A percentile compares a stretch with the other conserved stretches of the same genome.
These are phyloP conservation scores for Cephus nigrinus DNA, from an alignment of 2,888 invertebrate species.

Conservation along the genomic window DNA sequence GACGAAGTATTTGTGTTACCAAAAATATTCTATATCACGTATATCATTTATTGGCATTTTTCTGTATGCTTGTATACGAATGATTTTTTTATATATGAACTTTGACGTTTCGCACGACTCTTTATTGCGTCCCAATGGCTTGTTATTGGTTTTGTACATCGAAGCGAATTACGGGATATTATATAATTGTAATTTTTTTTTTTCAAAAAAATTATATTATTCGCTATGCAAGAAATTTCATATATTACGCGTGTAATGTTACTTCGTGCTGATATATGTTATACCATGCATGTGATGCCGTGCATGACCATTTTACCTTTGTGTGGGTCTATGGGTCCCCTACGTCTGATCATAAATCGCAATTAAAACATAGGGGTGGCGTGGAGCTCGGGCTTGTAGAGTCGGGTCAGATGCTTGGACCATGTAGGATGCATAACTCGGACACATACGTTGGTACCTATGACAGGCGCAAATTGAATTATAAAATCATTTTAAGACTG, in stretches of 20 bases:
- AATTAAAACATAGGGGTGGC: conserved; percentile 9
- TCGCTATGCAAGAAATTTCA: background rate
- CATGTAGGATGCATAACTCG: conserved; percentile 2
- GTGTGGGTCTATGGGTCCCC: conserved; percentile 2
- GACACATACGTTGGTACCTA: background rate
- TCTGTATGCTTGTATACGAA: background rate
- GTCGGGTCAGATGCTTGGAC: background rate
- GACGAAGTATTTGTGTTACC: background rate
- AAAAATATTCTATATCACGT: background rate
- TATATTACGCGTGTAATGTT: background rate
- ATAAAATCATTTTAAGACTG: conserved; percentile 7
- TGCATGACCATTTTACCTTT: background rate
- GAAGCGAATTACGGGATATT: background rate
- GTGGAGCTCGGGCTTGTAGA: background rate
- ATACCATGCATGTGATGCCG: background rate
- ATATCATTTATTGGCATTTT: background rate
- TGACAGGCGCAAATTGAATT: background rate
- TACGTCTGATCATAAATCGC: conserved; percentile 8
- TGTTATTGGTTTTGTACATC: background rate
- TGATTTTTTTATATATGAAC: background rate
- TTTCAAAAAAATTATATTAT: background rate
- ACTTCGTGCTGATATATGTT: background rate
- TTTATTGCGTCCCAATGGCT: background rate
- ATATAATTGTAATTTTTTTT: background rate
- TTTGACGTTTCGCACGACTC: background rate